phyloP scores from a whole-genome alignment of 2,113 vertebrate genomes.

The Polyodon spathula region DNA sequence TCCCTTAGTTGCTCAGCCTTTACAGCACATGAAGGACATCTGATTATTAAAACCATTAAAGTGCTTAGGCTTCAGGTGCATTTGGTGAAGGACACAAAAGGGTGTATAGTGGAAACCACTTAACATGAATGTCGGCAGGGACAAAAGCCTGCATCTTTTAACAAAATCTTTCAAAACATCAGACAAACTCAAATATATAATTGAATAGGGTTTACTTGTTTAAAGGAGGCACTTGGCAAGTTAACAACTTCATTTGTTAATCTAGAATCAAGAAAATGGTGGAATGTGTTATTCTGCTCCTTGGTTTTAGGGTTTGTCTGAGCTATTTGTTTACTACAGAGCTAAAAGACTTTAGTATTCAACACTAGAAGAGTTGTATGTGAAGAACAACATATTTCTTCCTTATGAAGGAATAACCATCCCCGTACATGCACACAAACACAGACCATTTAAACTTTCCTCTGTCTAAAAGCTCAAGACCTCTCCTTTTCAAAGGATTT shows the following conservation, averaged over 20 bases:
- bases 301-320: not conserved
- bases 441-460: not conserved
- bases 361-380: not conserved
- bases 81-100: constrained; percentile 15
- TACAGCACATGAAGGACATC: constrained; percentile 9
- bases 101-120: not conserved
- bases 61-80: constrained; percentile 12
- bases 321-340: not conserved
- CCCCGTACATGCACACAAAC: no score
- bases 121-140: not conserved
- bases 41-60: constrained; percentile 12
- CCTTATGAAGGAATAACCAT: no score
- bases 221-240: not conserved
- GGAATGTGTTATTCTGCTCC: not conserved
- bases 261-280: not conserved
- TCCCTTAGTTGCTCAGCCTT: constrained; percentile 1
- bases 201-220: not conserved
- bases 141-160: not conserved
- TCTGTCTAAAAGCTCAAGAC: not conserved
- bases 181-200: constrained; percentile 1
- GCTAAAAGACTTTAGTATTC: not conserved
- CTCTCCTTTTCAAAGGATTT: not conserved
- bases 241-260: not conserved
- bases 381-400: no score
- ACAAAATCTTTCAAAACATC: constrained; percentile 3